A percentile compares a stretch with the other conserved stretches of the same genome.
Evolutionary conservation across 2,888 invertebrate genomes (phyloP).

Genomic region (Troglohyphantes excavatus): DNA sequence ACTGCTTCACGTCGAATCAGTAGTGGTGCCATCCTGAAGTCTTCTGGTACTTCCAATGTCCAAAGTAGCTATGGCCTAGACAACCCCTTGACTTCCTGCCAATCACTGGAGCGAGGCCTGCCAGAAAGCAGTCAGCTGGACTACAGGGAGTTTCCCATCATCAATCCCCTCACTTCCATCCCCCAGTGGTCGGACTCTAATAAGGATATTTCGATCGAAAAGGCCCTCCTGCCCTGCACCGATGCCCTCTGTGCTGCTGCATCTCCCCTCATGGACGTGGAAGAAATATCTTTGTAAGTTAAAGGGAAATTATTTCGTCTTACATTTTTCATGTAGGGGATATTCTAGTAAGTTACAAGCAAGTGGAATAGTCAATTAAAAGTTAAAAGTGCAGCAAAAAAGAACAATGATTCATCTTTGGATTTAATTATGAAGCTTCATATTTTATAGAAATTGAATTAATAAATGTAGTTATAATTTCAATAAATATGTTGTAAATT

Average conservation of each 20-base stretch:
- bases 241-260: constrained; percentile 98
- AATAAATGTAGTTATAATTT: too few relatives aligned
- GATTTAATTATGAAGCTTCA: too few relatives aligned
- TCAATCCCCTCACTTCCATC: constrained; percentile 92
- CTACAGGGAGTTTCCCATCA: constrained; percentile 87
- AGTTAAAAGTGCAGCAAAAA: too few relatives aligned
- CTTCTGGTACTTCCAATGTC: constrained; percentile 66
- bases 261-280: constrained; percentile 96
- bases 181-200: constrained; percentile 90
- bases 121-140: constrained; percentile 69
- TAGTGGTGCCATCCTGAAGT: constrained; percentile 93
- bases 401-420: too few relatives aligned
- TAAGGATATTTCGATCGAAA: constrained; percentile 94
- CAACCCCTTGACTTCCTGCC: constrained; percentile 56
- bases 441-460: too few relatives aligned
- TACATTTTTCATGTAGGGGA: too few relatives aligned
- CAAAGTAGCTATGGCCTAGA: constrained; percentile 70
- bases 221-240: constrained; percentile 96
- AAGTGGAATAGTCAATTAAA: too few relatives aligned
- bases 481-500: too few relatives aligned
- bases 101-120: constrained; percentile 56
- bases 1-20: constrained; percentile 93
- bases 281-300: constrained; percentile 88
- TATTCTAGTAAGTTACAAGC: too few relatives aligned
- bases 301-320: too few relatives aligned